Evolutionary conservation across 2,797 vertebrate species (phyloP).

Genomic region (Phylloscopus collybita): DNA sequence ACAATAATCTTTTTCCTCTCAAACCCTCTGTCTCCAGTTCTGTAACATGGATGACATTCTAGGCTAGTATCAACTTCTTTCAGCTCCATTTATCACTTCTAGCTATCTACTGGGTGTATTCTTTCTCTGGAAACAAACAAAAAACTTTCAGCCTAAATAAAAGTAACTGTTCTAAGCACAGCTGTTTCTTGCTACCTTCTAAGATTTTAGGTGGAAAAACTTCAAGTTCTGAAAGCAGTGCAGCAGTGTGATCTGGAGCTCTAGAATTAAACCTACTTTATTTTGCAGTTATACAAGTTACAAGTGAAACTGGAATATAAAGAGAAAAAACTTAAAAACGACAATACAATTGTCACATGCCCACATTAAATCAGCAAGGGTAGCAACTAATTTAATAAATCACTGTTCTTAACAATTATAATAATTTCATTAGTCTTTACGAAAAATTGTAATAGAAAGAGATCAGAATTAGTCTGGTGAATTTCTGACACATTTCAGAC

Average conservation of each 20-base stretch:
- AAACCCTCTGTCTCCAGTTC: neutral
- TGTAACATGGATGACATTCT: neutral
- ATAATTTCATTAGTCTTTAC: conserved; percentile 32
- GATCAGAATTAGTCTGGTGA: neutral
- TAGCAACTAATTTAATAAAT: conserved; percentile 15
- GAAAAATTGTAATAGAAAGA: neutral
- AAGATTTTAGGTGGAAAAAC: neutral
- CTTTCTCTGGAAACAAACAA: neutral
- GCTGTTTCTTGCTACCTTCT: neutral
- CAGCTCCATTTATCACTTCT: neutral
- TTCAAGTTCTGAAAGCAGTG: neutral
- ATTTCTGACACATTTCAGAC: neutral
- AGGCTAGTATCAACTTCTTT: neutral
- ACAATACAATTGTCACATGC: neutral
- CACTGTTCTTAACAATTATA: conserved; percentile 13
- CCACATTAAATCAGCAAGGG: neutral
- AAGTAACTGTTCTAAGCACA: neutral
- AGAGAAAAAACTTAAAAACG: neutral
- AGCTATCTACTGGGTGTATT: neutral
- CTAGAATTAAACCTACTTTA: neutral
- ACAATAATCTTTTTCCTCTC: neutral
- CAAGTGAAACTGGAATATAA: conserved; percentile 8
- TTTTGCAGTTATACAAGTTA: neutral
- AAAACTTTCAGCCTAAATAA: neutral
- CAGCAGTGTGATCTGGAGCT: neutral